Evolutionary conservation across 1,140 invertebrate genomes (phyloP), one percentile per base, ranked within the genome.

Genomic region (Linepithema humile): DNA sequence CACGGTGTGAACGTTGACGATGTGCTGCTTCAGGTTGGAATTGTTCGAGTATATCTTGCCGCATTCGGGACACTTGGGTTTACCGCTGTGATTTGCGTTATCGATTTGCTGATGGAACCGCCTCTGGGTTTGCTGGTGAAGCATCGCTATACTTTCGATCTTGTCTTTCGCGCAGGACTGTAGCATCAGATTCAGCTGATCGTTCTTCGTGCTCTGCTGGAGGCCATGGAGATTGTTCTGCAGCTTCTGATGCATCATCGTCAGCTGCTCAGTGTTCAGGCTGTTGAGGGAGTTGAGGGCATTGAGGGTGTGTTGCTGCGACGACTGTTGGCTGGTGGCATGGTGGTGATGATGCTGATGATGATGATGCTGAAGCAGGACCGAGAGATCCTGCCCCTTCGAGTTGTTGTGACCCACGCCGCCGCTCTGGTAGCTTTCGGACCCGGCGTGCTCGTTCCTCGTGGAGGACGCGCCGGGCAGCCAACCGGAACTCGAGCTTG

Each of bases 11-110:
- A 97, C 96, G 94, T 97, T 97, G 83, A 96, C 95, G 88, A 97
- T 96, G 94, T 97, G 96, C 91, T 97, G 96, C 93, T 96, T 96
- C 59, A 97, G 94, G 92, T 97, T 97, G 86, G 96, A 96, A 88
- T 94, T 95, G 75, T 95, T 95, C 91, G 96, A 96, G 93, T 96
- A 97, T 64, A 95, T 95, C 91, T 96, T 96, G 88, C 96, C 95
- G 93, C 96, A 96, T 90, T 96, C 95, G 48, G 96, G 96, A 92
- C 96, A 96, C 87, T 96, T 95, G 80, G 96, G 96, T 92, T 96
- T 96, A 88, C 91, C 91, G 38, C 90, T 78, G 45, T 86, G 84
- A 78, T 67, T 88, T 23, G 69, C 35, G 67, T 70, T 88, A 57
- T 91, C 89, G 48, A 86, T 62, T 72, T 90, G 86, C 38, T 83